phyloP scores from a whole-genome alignment of 2,113 vertebrate species.

The Albula goreensis region DNA sequence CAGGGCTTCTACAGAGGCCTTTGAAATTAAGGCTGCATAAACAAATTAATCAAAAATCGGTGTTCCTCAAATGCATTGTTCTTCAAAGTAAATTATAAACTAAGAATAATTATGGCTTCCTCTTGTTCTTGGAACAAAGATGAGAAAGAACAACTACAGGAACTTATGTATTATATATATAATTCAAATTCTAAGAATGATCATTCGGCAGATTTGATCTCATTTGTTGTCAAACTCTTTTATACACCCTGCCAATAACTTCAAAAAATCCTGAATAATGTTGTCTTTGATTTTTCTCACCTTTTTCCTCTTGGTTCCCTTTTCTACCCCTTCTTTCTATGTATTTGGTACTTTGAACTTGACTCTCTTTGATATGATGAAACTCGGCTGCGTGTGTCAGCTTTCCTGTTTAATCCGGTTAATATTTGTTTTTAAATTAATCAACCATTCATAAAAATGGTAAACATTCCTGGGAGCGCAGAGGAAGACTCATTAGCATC shows the following conservation, averaged over 20 bases:
- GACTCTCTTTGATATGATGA: constrained; percentile 13
- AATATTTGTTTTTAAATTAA: neutral
- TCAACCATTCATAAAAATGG: constrained; percentile 3
- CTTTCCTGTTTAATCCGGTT: neutral
- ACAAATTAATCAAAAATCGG: constrained; percentile 33
- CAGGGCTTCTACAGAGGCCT: constrained; percentile 10
- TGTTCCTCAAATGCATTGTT: constrained; percentile 24
- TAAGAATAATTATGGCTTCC: constrained; percentile 17
- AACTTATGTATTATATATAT: neutral
- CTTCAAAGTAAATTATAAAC: constrained; percentile 29
- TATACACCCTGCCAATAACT: neutral
- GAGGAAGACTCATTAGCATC: neutral
- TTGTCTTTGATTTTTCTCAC: constrained; percentile 11
- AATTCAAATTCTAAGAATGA: neutral
- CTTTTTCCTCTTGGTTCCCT: neutral
- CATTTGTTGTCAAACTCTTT: neutral
- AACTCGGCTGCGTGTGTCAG: neutral
- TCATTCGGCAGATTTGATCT: constrained; percentile 2
- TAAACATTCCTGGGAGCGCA: neutral
- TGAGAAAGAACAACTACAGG: neutral
- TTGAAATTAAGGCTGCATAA: constrained; percentile 24
- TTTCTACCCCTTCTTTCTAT: neutral
- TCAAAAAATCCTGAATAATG: neutral
- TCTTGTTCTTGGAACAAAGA: constrained; percentile 25
- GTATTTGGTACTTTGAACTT: constrained; percentile 1